Evolutionary conservation across 2,797 vertebrate species (phyloP), one percentile per base, ranked within the genome.

Genomic region (Spea hammondii): DNA sequence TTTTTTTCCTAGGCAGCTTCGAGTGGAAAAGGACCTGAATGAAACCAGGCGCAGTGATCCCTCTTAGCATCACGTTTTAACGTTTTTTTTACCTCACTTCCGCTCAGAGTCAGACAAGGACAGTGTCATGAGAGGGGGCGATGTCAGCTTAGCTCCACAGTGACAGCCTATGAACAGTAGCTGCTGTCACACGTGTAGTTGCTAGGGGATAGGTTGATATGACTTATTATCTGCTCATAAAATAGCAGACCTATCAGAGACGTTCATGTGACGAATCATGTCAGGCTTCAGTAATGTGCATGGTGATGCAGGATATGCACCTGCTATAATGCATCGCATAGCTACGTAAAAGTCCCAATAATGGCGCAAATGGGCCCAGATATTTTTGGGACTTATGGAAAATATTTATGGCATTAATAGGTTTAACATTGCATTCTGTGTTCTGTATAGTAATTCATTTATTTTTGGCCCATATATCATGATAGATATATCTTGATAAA

Each of bases 71-170:
- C 13, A 48, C 53, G 48, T 73, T 73, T 8, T 32, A 11, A 9
- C 45, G 47, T 51, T 72, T 48, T 48, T 17, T 10, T 64, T 59
- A 73, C 6, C 12, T 73, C 72, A 65, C 59, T 73, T 73, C 72
- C 72, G 72, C 13, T n/a, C 14, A 50, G 59, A 49, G 72, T 73
- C 72, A 73, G 72, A 7, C 72, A 64, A 73, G 72, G 72, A 73
- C 72, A 64, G 72, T 73, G 72, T 17, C 47, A 51, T 32, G 47
- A 12, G 32, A 62, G 57, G 51, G 46, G 10, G 70, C 9, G 50
- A 5, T 8, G 17, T 10, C 5, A 32, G 12, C 45, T 10, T 59
- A 13, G 46, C 10, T 32, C 8, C 12, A 17, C 50, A 5, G 14
- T 32, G 32, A 32, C 32, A 51, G 59, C 46, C 72, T 50, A 60